These are phyloP conservation scores for Nibea coibor DNA, from an alignment of 2,113 vertebrate species.

Conservation along the genomic window DNA sequence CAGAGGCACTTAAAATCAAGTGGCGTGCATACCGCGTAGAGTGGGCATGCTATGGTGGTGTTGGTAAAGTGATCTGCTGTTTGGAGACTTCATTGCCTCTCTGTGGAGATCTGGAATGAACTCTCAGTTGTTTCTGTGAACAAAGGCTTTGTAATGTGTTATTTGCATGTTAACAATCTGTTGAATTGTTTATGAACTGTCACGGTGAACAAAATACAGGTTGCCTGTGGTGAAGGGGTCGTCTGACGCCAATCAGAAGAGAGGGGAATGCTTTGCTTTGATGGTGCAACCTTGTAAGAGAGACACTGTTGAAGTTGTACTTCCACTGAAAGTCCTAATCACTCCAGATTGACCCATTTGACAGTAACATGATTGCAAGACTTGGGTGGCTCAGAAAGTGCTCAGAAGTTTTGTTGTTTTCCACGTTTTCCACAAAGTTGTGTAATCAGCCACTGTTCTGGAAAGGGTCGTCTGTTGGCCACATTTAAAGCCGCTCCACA, in stretches of 20 bases:
- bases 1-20: constrained; percentile 18
- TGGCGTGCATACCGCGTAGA: not conserved
- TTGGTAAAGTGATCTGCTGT: constrained; percentile 11
- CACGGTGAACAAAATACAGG: constrained; percentile 43
- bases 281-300: constrained; percentile 17
- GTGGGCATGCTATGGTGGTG: constrained; percentile 6
- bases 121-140: constrained; percentile 64
- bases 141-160: constrained; percentile 62
- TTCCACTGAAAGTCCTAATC: not conserved
- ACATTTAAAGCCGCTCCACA: constrained; percentile 59
- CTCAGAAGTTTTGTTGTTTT: constrained; percentile 36
- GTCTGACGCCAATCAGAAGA: constrained; percentile 13
- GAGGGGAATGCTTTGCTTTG: constrained; percentile 24
- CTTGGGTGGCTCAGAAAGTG: constrained; percentile 30
- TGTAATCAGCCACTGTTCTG: constrained; percentile 63
- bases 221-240: constrained; percentile 58
- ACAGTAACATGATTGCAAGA: constrained; percentile 19
- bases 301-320: constrained; percentile 19
- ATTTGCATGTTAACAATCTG: constrained; percentile 61
- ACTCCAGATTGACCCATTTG: constrained; percentile 9
- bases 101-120: constrained; percentile 67
- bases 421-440: constrained; percentile 40
- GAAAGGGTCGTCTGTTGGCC: constrained; percentile 60
- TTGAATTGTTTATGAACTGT: constrained; percentile 56
- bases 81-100: constrained; percentile 45